Percentiles rank a stretch among this genome's conserved stretches.
Conservation (phyloP, 2,888 invertebrate species). For the Thumatha senex region DNA sequence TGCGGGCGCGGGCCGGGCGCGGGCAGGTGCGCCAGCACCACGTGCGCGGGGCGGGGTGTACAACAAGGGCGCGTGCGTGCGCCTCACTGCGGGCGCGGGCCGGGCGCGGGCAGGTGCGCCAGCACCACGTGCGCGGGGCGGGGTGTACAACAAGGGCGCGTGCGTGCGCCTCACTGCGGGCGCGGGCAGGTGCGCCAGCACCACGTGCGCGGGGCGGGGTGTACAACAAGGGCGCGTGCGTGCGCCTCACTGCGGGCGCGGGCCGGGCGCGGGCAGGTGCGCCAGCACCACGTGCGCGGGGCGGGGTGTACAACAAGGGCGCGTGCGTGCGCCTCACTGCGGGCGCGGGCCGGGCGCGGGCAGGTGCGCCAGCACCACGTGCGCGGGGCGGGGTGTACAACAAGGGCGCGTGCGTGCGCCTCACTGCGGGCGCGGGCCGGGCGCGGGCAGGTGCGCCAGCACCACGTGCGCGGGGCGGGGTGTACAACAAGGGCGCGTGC, state of each 20-base stretch:
- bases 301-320: conserved; percentile 39
- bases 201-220: no score
- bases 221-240: conserved; percentile 18
- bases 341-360: no score
- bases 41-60: background rate
- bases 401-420: no score
- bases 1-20: background rate
- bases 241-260: conserved; percentile 35
- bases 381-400: conserved; percentile 58
- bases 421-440: no score
- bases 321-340: conserved; percentile 51
- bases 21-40: background rate
- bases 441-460: no score
- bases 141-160: no score
- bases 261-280: conserved; percentile 36
- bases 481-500: no score
- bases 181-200: conserved; percentile 52
- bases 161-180: conserved; percentile 53
- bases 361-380: conserved; percentile 56
- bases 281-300: background rate
- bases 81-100: conserved; percentile 21
- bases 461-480: no score
- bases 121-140: no score
- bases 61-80: conserved; percentile 20
- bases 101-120: conserved; percentile 44